Conservation (phyloP, 2,113 vertebrate species). For the Hydrolagus affinis region DNA sequence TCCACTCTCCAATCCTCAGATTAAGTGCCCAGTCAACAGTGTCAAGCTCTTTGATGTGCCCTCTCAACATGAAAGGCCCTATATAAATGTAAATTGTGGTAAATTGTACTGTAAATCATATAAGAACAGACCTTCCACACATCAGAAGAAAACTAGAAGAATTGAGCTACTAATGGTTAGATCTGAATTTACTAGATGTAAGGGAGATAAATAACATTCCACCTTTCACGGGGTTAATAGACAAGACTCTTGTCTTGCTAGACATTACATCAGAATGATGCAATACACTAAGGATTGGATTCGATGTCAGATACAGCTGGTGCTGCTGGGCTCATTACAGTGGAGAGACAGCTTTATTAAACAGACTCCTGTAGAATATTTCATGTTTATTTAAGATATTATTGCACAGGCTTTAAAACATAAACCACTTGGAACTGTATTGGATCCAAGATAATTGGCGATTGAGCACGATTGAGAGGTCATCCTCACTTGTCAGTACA, state of each 20-base stretch:
- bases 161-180: background rate
- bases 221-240: conserved; percentile 60
- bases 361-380: background rate
- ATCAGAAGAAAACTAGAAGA: background rate
- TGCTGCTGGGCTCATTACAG: conserved; percentile 38
- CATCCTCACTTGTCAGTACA: no score
- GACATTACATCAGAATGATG: conserved; percentile 87
- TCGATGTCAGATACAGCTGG: conserved; percentile 57
- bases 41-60: no score
- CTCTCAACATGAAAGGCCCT: no score
- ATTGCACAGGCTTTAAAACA: background rate
- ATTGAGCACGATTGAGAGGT: no score
- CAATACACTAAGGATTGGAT: conserved; percentile 71
- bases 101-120: conserved; percentile 35
- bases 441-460: background rate
- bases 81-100: no score
- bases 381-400: conserved; percentile 6
- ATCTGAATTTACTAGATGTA: conserved; percentile 54
- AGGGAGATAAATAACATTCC: conserved; percentile 45
- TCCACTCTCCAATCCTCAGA: no score
- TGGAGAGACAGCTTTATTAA: conserved; percentile 9
- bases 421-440: background rate
- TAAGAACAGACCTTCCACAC: conserved; percentile 44
- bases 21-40: no score
- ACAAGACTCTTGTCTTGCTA: conserved; percentile 62